These are phyloP conservation scores for Sinhomidia bicolor DNA, from an alignment of 2,888 invertebrate genomes.

Conservation along the genomic window DNA sequence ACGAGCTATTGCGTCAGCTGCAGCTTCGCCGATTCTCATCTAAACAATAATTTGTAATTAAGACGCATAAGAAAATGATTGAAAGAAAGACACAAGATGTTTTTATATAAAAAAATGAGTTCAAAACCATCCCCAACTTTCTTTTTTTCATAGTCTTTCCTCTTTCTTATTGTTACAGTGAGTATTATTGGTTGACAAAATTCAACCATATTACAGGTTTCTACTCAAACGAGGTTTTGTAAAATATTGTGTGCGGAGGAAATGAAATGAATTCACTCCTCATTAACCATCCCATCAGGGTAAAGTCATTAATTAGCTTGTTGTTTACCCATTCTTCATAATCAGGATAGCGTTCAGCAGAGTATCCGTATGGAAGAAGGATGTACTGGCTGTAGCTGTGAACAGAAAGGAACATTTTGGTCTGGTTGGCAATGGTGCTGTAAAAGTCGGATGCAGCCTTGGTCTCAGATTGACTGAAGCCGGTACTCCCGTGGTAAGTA, in stretches of 20 bases:
- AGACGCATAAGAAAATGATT: no score
- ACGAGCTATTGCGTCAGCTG: constrained; percentile 71
- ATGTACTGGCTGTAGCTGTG: constrained; percentile 89
- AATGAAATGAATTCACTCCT: no score
- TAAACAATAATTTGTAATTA: constrained; percentile 22
- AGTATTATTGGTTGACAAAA: no score
- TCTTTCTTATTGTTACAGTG: no score
- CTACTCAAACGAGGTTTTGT: no score
- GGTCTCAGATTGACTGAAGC: constrained; percentile 77
- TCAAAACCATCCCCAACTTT: no score
- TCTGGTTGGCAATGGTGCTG: constrained; percentile 72
- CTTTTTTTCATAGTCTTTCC: no score
- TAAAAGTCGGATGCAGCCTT: constrained; percentile 78
- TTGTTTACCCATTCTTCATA: constrained; percentile 76
- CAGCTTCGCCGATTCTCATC: constrained; percentile 76
- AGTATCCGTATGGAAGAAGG: constrained; percentile 86
- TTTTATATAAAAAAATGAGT: no score
- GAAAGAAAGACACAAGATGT: no score
- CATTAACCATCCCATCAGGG: not conserved
- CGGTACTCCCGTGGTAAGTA: constrained; percentile 75
- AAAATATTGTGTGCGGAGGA: no score
- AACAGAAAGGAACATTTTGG: constrained; percentile 85
- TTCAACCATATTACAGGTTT: no score
- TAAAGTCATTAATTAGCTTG: no score
- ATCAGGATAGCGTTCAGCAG: constrained; percentile 74